A percentile compares a stretch with the other conserved stretches of the same genome.
phyloP scores from a whole-genome alignment of 2,888 invertebrate species.

The Melieria picta region DNA sequence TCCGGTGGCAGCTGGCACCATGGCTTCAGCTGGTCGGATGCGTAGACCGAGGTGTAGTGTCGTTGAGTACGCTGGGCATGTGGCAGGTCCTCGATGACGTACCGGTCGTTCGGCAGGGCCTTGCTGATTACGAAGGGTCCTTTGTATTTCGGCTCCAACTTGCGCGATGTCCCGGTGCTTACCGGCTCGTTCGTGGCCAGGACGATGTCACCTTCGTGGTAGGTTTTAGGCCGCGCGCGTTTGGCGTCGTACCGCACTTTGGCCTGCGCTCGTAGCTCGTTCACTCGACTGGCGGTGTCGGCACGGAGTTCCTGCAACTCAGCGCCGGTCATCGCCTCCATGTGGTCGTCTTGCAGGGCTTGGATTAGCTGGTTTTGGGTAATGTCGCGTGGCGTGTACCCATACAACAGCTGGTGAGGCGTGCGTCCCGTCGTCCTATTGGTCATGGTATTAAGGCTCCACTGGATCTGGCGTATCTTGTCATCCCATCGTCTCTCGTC shows the following conservation, averaged over 20 bases:
- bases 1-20: constrained; percentile 4
- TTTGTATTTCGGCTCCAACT: too few relatives aligned
- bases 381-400: constrained; percentile 20
- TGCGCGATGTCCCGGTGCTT: too few relatives aligned
- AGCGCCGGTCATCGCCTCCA: not conserved
- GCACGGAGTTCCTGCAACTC: not conserved
- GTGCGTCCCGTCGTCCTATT: constrained; percentile 20
- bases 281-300: not conserved
- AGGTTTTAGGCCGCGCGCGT: too few relatives aligned
- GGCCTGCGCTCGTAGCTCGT: constrained; percentile 6
- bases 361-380: not conserved
- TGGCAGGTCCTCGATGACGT: constrained; percentile 11
- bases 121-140: too few relatives aligned
- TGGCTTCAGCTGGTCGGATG: constrained; percentile 8
- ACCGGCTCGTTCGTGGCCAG: too few relatives aligned
- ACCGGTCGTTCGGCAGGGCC: constrained; percentile 4
- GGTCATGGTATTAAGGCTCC: constrained; percentile 16
- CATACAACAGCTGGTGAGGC: constrained; percentile 26
- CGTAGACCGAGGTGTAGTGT: constrained; percentile 4
- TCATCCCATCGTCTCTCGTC: constrained; percentile 31
- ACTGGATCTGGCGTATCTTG: constrained; percentile 12
- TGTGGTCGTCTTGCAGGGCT: constrained; percentile 6
- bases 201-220: too few relatives aligned
- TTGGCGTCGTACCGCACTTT: not conserved
- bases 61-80: not conserved